Percentiles rank a stretch among this genome's conserved stretches.
These are phyloP conservation scores for Aricia agestis DNA, from an alignment of 1,140 invertebrate species.

Conservation along the genomic window DNA sequence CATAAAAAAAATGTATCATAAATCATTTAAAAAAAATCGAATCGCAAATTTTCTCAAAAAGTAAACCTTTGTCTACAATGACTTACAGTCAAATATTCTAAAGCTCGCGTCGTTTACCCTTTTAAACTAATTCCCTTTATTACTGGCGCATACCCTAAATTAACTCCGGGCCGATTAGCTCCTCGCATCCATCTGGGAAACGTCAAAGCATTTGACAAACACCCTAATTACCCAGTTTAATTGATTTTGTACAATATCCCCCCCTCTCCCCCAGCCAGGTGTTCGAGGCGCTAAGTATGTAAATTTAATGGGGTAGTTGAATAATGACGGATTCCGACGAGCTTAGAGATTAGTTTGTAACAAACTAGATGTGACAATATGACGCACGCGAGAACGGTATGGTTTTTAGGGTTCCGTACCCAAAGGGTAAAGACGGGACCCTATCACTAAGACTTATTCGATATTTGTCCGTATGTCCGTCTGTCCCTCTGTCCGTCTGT, in stretches of 20 bases:
- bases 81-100: neutral
- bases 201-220: constrained; percentile 21
- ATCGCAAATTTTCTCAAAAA: no score
- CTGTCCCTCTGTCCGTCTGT: no score
- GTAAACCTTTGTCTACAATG: neutral
- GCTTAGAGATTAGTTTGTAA: neutral
- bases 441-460: no score
- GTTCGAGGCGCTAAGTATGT: neutral
- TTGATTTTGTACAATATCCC: constrained; percentile 23
- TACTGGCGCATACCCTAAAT: constrained; percentile 21
- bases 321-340: neutral
- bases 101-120: neutral
- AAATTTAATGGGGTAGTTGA: constrained; percentile 1
- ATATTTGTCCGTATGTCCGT: no score
- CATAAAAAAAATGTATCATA: no score
- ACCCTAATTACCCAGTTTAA: constrained; percentile 24
- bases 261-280: neutral
- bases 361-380: no score
- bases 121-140: constrained; percentile 9
- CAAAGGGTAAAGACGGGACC: no score
- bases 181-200: constrained; percentile 6
- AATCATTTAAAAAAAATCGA: no score
- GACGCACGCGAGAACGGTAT: no score
- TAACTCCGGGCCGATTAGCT: constrained; percentile 17
- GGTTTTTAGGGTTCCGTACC: no score